These are phyloP conservation scores for Rhopalosiphum nymphaeae DNA, from an alignment of 2,888 invertebrate species.

Conservation along the genomic window DNA sequence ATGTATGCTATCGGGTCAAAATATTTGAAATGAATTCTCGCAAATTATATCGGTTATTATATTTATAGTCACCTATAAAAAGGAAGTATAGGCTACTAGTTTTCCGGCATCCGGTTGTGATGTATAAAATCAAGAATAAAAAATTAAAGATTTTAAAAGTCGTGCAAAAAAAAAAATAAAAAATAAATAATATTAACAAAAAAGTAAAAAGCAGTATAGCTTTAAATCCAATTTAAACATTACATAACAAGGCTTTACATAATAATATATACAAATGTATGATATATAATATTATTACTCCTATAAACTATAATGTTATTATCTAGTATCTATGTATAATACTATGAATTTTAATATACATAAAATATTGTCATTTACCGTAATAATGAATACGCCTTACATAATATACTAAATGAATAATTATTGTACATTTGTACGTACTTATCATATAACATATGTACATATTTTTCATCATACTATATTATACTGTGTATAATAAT, in stretches of 20 bases:
- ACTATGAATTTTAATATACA: not conserved
- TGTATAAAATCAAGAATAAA: not conserved
- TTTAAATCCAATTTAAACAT: not conserved
- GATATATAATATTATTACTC: not conserved
- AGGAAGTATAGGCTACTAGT: constrained; percentile 53
- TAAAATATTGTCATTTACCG: not conserved
- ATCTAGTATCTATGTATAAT: not conserved
- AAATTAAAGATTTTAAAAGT: not conserved
- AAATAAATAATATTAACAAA: not conserved
- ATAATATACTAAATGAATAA: not conserved
- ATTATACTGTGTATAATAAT: not conserved
- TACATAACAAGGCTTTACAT: not conserved
- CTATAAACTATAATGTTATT: not conserved
- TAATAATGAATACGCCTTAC: not conserved
- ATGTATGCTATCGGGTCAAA: constrained; percentile 48
- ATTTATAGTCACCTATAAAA: not conserved
- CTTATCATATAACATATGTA: not conserved
- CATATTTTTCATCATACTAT: not conserved
- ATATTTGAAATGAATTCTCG: constrained; percentile 52
- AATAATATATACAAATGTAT: not conserved
- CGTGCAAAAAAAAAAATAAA: not conserved
- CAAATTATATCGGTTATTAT: constrained; percentile 24
- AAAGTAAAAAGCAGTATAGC: not conserved
- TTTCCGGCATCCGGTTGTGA: not conserved
- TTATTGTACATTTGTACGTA: not conserved